Conservation (phyloP, 2,888 invertebrate species). For the Lepidonotus clava region DNA sequence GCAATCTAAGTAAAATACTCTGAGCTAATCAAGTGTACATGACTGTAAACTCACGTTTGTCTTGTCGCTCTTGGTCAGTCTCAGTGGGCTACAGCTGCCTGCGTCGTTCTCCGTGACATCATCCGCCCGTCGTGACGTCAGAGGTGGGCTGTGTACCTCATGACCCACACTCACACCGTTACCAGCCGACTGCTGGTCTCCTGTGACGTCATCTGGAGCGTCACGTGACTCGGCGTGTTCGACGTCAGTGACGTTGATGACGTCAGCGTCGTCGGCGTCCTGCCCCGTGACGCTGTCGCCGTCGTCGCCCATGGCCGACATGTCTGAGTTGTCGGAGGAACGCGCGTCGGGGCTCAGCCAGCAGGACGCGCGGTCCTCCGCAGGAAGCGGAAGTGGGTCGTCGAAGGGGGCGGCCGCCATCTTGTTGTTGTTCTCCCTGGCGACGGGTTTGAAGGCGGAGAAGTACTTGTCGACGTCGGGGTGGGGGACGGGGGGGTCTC, state of each 20-base stretch:
- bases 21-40: too few relatives aligned
- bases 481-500: neutral
- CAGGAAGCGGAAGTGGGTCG: neutral
- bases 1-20: too few relatives aligned
- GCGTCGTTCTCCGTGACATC: too few relatives aligned
- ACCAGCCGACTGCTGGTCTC: too few relatives aligned
- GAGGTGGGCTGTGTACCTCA: too few relatives aligned
- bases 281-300: neutral
- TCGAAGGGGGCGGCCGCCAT: neutral
- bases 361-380: neutral
- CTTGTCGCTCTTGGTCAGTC: too few relatives aligned
- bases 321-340: slow-evolving; percentile 35
- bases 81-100: too few relatives aligned
- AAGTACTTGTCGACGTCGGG: slow-evolving; percentile 48
- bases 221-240: slow-evolving; percentile 1
- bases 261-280: slow-evolving; percentile 47
- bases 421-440: neutral
- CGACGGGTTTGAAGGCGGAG: slow-evolving; percentile 54
- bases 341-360: neutral
- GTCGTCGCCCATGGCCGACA: slow-evolving; percentile 17
- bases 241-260: slow-evolving; percentile 56
- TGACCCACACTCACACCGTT: too few relatives aligned
- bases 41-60: too few relatives aligned
- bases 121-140: too few relatives aligned
- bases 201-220: neutral